These are phyloP conservation scores for Hiodon alosoides DNA, from an alignment of 2,113 vertebrate genomes.

Conservation along the genomic window DNA sequence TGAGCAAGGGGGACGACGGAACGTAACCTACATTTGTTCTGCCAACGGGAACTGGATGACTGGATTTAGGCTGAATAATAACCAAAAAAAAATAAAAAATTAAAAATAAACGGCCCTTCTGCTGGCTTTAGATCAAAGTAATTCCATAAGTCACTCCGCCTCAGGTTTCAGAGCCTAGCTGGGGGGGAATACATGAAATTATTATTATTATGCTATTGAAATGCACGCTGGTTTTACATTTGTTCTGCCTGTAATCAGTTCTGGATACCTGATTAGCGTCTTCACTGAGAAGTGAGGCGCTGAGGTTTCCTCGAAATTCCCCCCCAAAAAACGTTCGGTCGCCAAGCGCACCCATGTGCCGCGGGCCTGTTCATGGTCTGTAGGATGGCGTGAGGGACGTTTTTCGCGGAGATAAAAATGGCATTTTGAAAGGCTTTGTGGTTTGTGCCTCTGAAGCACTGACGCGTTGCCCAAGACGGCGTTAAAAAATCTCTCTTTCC, in stretches of 20 bases:
- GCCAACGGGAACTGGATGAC: slow-evolving; percentile 51
- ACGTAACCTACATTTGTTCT: slow-evolving; percentile 22
- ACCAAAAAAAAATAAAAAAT: slow-evolving; percentile 33
- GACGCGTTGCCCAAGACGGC: too few relatives aligned
- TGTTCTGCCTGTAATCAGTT: slow-evolving; percentile 57
- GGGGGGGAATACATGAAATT: slow-evolving; percentile 63
- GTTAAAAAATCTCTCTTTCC: too few relatives aligned
- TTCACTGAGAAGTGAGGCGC: slow-evolving; percentile 26
- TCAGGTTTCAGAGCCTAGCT: slow-evolving; percentile 54
- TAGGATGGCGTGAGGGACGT: too few relatives aligned
- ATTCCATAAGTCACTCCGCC: slow-evolving; percentile 54
- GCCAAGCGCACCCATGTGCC: background rate
- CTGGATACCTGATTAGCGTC: slow-evolving; percentile 41
- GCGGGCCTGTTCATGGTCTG: background rate
- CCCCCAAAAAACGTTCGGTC: background rate
- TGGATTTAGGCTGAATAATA: slow-evolving; percentile 47
- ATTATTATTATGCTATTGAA: slow-evolving; percentile 64
- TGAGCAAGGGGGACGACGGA: slow-evolving; percentile 40
- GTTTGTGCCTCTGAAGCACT: too few relatives aligned
- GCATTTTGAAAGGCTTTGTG: too few relatives aligned
- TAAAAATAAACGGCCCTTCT: slow-evolving; percentile 55
- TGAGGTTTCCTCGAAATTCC: slow-evolving; percentile 24
- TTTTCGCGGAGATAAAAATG: too few relatives aligned
- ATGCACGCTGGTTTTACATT: slow-evolving; percentile 52
- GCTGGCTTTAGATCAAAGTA: slow-evolving; percentile 64